Conservation (phyloP, 2,888 invertebrate species). For the Rutpela maculata region DNA sequence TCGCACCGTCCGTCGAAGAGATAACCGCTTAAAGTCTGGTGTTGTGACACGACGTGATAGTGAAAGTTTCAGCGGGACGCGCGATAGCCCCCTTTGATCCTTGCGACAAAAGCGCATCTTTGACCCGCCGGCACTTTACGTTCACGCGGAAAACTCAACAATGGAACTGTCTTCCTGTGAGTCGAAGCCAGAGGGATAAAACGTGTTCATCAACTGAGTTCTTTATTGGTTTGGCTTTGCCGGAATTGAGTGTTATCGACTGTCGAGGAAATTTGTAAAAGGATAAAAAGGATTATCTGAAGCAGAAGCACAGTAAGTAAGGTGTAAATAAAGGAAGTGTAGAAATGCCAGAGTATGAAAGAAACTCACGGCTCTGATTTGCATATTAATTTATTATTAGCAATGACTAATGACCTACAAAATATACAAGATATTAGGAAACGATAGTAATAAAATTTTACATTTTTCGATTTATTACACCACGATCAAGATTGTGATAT, state of each 20-base stretch:
- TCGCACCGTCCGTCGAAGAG: not conserved
- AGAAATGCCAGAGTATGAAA: not conserved
- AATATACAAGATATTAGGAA: not conserved
- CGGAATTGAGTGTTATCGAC: slow-evolving; percentile 3
- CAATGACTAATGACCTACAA: not conserved
- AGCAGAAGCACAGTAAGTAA: not conserved
- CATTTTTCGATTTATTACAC: too few species aligned
- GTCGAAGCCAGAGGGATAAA: not conserved
- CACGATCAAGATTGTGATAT: too few species aligned
- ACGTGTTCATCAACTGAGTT: not conserved
- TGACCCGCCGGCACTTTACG: slow-evolving; percentile 15
- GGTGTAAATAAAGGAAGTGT: not conserved
- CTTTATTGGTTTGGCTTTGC: not conserved
- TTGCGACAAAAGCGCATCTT: slow-evolving; percentile 14
- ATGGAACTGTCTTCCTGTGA: not conserved
- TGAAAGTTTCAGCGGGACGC: slow-evolving; percentile 35
- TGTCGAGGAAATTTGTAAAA: slow-evolving; percentile 10
- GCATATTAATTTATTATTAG: not conserved
- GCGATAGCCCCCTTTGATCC: slow-evolving; percentile 5
- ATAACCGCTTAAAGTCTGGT: not conserved
- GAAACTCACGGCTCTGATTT: not conserved
- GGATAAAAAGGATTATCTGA: not conserved
- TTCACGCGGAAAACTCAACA: slow-evolving; percentile 11
- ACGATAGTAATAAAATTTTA: not conserved
- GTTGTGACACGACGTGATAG: slow-evolving; percentile 13